Base-by-base conservation (phyloP, 2,797 vertebrate species). In the Thaleichthys pacificus region DNA sequence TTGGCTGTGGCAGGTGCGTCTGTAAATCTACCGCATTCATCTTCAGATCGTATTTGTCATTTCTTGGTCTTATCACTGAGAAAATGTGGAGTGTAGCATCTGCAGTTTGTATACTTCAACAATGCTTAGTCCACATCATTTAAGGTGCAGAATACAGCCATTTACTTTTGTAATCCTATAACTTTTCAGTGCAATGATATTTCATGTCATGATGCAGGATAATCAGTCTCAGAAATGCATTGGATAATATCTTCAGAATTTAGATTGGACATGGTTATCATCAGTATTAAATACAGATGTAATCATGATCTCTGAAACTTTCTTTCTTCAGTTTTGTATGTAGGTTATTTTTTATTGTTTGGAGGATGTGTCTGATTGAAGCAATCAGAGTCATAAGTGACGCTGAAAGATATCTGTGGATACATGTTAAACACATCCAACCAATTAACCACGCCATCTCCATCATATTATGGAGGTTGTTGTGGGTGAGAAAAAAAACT, bases 261-360 rank as follows among this genome's bases (percentile, higher is more conserved):
- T 79, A 78, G 82, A 81, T 74, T 68, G 72, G 65, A 66, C 12
- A 80, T 66, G 24, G 73, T 85, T 80, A 84, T 81, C 77, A 74
- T 76, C 62, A 51, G 70, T 64, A 19, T 83, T 69, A 84, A 77
- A 73, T 86, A 83, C 73, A 70, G 65, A 75, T 86, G 87, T 77
- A 83, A 88, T 89, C 74, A 85, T 85, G 70, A 57, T 72, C 80
- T 84, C 80, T 64, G 81, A 71, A 54, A 51, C 28, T 60, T n/a
- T 51, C 70, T n/a, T 54, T 54, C 51, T 8, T 5, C 19, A 17
- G 51, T 54, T 8, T 56, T 66, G 14, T 22, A 24, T 47, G 2
- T 8, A 11, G 54, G 66, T 47, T 38, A 26, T 71, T 54, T 62
- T 28, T n/a, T 49, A 81, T 71, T 63, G 61, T 74, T 69, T 57